Conservation (phyloP, 2,797 vertebrate genomes). For the Hirundo rustica region DNA sequence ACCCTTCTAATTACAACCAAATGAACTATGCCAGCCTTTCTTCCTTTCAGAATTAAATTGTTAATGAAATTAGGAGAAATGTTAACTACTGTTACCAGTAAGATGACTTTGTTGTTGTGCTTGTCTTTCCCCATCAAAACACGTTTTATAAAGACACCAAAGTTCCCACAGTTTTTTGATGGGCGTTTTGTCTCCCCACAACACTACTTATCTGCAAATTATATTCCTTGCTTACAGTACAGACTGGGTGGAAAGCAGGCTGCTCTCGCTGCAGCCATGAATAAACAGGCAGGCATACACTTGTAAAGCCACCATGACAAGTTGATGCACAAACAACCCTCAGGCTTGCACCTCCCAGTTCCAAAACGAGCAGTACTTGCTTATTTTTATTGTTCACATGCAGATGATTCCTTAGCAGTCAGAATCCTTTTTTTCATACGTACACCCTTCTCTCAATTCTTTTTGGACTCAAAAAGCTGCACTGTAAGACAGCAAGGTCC, state of each 20-base stretch:
- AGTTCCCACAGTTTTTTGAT: constrained; percentile 29
- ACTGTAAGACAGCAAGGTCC: not conserved
- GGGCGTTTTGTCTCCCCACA: not conserved
- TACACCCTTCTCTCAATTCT: not conserved
- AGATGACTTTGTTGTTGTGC: constrained; percentile 6
- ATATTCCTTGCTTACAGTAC: not conserved
- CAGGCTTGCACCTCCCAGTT: constrained; percentile 18
- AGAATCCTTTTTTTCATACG: not conserved
- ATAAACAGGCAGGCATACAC: constrained; percentile 45
- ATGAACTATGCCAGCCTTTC: constrained; percentile 8
- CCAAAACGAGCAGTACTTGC: not conserved
- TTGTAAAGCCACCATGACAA: constrained; percentile 52
- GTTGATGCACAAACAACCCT: constrained; percentile 34
- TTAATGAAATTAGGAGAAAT: constrained; percentile 43
- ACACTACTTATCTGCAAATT: not conserved
- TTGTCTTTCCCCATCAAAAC: constrained; percentile 15
- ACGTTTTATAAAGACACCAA: not conserved
- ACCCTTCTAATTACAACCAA: constrained; percentile 19
- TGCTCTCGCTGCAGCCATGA: not conserved
- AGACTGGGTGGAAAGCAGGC: not conserved
- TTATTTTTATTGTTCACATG: constrained; percentile 24
- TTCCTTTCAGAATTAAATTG: constrained; percentile 23
- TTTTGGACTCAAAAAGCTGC: not conserved
- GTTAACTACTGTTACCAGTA: not conserved
- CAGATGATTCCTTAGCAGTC: not conserved